phyloP scores from a whole-genome alignment of 2,797 vertebrate genomes.

The Poeciliopsis gracilis region DNA sequence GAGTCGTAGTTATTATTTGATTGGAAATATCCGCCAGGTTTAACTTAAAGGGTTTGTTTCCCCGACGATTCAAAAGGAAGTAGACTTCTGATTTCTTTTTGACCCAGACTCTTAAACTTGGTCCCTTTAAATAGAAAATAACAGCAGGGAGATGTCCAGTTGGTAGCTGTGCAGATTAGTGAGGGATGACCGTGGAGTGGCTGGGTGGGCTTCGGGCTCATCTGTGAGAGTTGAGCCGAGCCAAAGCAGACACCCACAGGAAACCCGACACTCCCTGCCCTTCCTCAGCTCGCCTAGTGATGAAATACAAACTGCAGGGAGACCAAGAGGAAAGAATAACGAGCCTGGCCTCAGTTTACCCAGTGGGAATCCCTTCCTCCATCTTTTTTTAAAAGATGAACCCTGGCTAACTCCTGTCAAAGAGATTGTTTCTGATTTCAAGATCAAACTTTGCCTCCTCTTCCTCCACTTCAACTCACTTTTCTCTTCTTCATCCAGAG shows the following conservation, averaged over 20 bases:
- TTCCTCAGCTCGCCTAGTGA: conserved; percentile 49
- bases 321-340: conserved; percentile 12
- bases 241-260: conserved; percentile 44
- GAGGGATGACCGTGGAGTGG: conserved; percentile 5
- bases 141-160: background rate
- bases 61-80: background rate
- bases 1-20: background rate
- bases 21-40: background rate
- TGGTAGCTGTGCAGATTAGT: background rate
- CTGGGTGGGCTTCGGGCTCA: conserved; percentile 48
- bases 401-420: background rate
- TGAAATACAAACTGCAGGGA: conserved; percentile 55
- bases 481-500: background rate
- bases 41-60: background rate
- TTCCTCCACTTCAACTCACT: background rate
- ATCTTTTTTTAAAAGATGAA: background rate
- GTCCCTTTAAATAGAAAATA: background rate
- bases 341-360: background rate
- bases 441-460: background rate
- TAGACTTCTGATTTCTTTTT: no score
- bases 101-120: background rate
- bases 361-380: background rate
- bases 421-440: background rate
- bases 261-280: conserved; percentile 58
- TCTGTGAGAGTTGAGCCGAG: conserved; percentile 39